Base-by-base conservation (phyloP, 30 jellyfish, hydroid and myxozoan genomes). In the Hydractinia echinata region DNA sequence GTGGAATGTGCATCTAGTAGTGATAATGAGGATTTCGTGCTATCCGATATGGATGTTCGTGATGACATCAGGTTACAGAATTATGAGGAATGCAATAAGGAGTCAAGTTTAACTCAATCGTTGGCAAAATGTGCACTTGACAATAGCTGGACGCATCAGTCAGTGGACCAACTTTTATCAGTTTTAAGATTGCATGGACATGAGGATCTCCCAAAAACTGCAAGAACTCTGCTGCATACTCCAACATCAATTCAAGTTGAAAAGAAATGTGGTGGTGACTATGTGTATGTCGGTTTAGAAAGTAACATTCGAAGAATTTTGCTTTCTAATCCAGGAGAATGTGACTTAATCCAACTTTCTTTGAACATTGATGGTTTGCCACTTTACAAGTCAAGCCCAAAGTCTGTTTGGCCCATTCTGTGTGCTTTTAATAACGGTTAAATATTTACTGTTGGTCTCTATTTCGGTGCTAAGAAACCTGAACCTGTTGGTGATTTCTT, bases 381-480 rank as follows among this genome's bases (percentile, higher is more conserved):
- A 15, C 39, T 83, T 30, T 83, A 21, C 64, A 55, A 62, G 4
- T 73, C 91, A 83, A 51, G 81, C 77, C 55, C 53, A 39, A 74
- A 52, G 19, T 73, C 72, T 30, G 48, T 83, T 53, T 72, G 91
- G 91, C 82, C 83, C 55, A 72, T 72, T 58, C 68, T 83, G 67
- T 55, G 77, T 53, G 48, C 55, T 16, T 73, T 83, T 51, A 76
- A 73, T 56, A 70, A 78, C 82, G 51, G n/a, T 79, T 74, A 73
- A 20, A 51, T 83, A 18, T 83, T 83, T 62, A 55, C 76, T 72
- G 86, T 86, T 79, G 86, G 84, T 60, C 74, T 79, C 8, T 86
- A 16, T 72, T 86, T 66, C 73, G 90, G 95, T 54, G 81, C 39
- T 19, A 51, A 79, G n/a, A 79, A 86, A 80, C 95, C 91, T 50